phyloP scores from a whole-genome alignment of 2,888 invertebrate species.

The Aleiodes testaceus region DNA sequence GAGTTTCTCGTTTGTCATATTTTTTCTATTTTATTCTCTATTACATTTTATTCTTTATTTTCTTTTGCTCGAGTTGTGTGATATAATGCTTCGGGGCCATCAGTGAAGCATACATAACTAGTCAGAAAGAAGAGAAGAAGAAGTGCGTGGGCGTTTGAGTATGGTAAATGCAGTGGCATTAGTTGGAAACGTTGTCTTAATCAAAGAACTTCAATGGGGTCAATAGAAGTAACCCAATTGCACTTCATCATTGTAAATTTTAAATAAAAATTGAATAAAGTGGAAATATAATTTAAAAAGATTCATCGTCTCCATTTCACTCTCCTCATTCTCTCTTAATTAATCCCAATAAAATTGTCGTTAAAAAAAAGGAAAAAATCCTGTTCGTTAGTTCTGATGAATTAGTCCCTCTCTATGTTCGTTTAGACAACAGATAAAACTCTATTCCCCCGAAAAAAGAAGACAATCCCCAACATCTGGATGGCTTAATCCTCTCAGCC shows the following conservation, averaged over 20 bases:
- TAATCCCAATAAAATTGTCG: constrained; percentile 22
- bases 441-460: too few species aligned
- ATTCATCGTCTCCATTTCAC: too few species aligned
- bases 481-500: not conserved
- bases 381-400: constrained; percentile 17
- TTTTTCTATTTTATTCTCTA: not conserved
- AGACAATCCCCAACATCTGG: not conserved
- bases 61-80: not conserved
- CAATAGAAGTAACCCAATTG: constrained; percentile 46
- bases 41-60: not conserved
- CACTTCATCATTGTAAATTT: not conserved
- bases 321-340: too few species aligned
- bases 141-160: constrained; percentile 27
- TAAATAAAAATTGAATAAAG: too few species aligned
- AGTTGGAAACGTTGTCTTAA: constrained; percentile 43
- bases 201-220: constrained; percentile 43
- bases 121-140: constrained; percentile 10
- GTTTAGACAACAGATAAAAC: too few species aligned
- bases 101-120: not conserved
- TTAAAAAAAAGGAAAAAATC: constrained; percentile 11
- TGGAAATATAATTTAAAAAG: too few species aligned
- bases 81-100: not conserved
- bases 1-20: constrained; percentile 1
- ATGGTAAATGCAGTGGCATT: constrained; percentile 18
- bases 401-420: constrained; percentile 8